Base-by-base conservation (phyloP, 1,140 invertebrate species). In the Drosophila bocqueti region DNA sequence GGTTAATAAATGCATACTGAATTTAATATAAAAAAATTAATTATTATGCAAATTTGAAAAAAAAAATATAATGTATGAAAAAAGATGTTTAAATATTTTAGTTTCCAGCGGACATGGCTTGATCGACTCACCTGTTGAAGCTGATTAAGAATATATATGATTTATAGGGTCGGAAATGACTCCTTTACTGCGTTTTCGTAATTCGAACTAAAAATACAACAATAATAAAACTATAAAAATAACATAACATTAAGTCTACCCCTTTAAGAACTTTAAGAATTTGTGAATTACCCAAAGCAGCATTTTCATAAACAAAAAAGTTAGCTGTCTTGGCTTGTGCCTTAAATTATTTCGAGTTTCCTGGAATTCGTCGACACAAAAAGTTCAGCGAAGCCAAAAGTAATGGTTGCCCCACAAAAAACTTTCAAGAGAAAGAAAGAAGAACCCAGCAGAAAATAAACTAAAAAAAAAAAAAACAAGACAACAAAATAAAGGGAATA, bases 291-390 rank as follows among this genome's bases (percentile, higher is more conserved):
- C 11, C 34, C 34, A 15, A 36, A 59, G 24, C 38, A 34, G 3
- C 42, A 61, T 36, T 29, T 61, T 29, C 24, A 21, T 29, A 34
- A 66, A 31, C 31, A 62, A 67, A 36, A 26, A 62, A 40, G 34
- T 34, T 7, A 61, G 45, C 34, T 45, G 34, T 0, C 43, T 59
- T 76, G 60, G 60, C 74, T 65, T 76, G 60, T 76, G 74, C 71
- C 38, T 42, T 15, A 34, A 50, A 50, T 71, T 36, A 29, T 43
- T 34, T 16, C 13, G n/a, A n/a, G n/a, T n/a, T 76, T 76, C 74
- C 54, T 54, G 62, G 74, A 76, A 76, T 66, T 47, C 2, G 57
- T 11, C n/a, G 26, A 31, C 29, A 36, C 29, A 43, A 60, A 42
- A 43, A 29, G 72, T 71, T 72, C 67, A 60, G 29, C 55, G 31